phyloP scores from a whole-genome alignment of 2,113 vertebrate species.

The Corvus hawaiiensis region DNA sequence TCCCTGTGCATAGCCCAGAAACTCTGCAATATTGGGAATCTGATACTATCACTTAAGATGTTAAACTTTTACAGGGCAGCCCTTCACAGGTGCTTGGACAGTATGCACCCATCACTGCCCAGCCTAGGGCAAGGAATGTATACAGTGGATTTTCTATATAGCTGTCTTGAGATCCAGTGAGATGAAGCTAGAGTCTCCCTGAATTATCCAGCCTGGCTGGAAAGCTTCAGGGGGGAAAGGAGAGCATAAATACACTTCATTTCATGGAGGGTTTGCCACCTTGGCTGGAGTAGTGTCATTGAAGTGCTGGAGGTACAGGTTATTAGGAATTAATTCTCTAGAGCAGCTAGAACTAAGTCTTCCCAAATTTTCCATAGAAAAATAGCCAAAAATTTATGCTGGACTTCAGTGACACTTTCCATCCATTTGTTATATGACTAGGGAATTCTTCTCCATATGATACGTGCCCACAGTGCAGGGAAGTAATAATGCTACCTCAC shows the following conservation, averaged over 20 bases:
- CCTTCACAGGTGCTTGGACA: neutral
- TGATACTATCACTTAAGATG: neutral
- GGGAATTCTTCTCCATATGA: neutral
- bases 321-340: neutral
- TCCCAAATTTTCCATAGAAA: neutral
- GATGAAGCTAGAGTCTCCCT: neutral
- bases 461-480: rapidly evolving
- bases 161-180: neutral
- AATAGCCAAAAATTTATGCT: neutral
- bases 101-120: neutral
- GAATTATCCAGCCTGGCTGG: neutral
- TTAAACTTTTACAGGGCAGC: neutral
- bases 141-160: neutral
- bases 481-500: neutral
- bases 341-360: neutral
- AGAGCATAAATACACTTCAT: neutral
- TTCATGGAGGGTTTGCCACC: neutral
- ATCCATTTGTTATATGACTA: neutral
- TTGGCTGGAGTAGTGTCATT: neutral
- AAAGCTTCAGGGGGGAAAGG: neutral
- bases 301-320: neutral
- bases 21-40: neutral
- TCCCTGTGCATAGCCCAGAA: neutral
- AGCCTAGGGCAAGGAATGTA: neutral
- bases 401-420: neutral